Conservation (phyloP, 2,113 vertebrate species). For the Syngnathus floridae region DNA sequence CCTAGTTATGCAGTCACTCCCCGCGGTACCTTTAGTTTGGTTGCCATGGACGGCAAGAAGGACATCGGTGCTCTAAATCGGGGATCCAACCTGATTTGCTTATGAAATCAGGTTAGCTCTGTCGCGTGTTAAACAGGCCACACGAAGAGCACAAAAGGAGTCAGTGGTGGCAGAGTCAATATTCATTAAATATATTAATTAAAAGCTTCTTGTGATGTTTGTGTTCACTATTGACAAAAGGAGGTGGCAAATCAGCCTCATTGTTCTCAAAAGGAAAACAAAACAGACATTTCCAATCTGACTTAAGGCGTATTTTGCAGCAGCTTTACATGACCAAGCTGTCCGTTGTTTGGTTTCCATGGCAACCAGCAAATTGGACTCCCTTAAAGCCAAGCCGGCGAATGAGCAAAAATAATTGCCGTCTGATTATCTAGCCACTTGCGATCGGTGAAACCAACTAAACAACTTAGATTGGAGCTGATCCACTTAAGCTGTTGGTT, state of each 20-base stretch:
- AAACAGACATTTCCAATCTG: neutral
- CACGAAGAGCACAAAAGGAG: neutral
- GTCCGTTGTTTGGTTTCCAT: slow-evolving; percentile 43
- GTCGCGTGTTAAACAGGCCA: slow-evolving; percentile 37
- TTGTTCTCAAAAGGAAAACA: neutral
- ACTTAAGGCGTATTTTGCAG: slow-evolving; percentile 6
- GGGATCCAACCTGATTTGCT: slow-evolving; percentile 50
- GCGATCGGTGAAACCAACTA: slow-evolving; percentile 32
- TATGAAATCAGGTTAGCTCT: slow-evolving; percentile 55
- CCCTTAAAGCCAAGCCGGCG: slow-evolving; percentile 21
- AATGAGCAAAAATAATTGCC: slow-evolving; percentile 27
- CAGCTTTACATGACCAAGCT: slow-evolving; percentile 11
- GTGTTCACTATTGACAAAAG: neutral
- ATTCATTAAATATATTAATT: slow-evolving; percentile 1
- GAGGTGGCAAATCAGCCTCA: neutral
- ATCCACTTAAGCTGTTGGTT: slow-evolving; percentile 29
- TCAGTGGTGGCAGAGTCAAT: slow-evolving; percentile 1
- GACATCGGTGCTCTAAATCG: slow-evolving; percentile 29
- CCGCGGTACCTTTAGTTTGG: slow-evolving; percentile 33
- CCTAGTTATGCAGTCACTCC: slow-evolving; percentile 51
- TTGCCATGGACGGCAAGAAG: slow-evolving; percentile 23
- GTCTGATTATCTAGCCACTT: slow-evolving; percentile 37
- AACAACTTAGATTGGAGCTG: slow-evolving; percentile 24
- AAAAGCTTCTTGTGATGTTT: neutral
- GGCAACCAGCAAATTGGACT: slow-evolving; percentile 33